Conservation (phyloP, 2,113 vertebrate genomes). For the Tylochromis polylepis region DNA sequence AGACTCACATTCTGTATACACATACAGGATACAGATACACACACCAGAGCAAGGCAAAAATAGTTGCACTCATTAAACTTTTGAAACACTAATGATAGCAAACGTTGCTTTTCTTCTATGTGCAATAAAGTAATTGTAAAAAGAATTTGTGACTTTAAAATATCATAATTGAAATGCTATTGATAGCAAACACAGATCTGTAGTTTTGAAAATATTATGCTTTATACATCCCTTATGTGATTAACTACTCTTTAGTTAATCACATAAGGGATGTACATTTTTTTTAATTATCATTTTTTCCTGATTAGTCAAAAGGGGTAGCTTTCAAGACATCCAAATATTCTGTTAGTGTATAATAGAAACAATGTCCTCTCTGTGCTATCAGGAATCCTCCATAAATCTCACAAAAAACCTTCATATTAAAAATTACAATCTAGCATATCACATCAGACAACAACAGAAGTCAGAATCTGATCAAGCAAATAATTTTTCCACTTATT, state of each 20-base stretch:
- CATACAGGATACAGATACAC: not conserved
- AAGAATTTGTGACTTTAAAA: not conserved
- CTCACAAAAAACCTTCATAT: not conserved
- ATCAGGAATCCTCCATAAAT: not conserved
- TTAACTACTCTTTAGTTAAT: not conserved
- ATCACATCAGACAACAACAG: not conserved
- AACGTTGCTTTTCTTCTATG: not conserved
- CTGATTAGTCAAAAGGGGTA: not conserved
- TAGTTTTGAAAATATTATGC: not conserved
- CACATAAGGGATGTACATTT: not conserved
- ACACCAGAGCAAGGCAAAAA: not conserved
- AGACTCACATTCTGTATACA: not conserved
- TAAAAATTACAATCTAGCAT: not conserved
- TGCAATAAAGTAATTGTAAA: not conserved
- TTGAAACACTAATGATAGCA: not conserved
- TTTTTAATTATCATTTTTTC: accelerated
- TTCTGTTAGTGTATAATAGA: not conserved
- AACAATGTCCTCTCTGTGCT: not conserved
- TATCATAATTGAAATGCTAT: not conserved
- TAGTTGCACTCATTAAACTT: not conserved
- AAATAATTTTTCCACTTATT: not conserved
- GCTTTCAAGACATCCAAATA: not conserved
- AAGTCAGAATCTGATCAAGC: not conserved
- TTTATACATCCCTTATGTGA: not conserved
- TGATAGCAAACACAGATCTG: not conserved